Evolutionary conservation across 2,113 vertebrate genomes (phyloP), one percentile per base, ranked within the genome.

Genomic region (Corythaeola cristata): DNA sequence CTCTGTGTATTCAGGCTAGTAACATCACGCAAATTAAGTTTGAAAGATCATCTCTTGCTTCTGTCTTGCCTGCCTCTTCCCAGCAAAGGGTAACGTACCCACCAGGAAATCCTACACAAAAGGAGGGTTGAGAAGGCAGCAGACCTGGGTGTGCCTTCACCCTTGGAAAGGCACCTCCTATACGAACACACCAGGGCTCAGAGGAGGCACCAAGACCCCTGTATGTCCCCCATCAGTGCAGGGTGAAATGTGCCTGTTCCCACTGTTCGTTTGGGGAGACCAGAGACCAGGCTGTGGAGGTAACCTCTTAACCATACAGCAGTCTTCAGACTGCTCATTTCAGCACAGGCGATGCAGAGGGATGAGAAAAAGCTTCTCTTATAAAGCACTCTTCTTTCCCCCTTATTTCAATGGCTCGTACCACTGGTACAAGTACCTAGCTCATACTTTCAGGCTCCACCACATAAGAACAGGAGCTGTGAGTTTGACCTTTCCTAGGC

Each of bases 141-240:
- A 76, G 62, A 8, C 3, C 1, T 33, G 3, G 26, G 59, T 32
- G 32, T 30, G 27, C 39, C 53, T 84, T 84, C 73, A 64, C 9
- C 27, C 15, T 56, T 44, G 18, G 78, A 59, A 88, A 39, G 24
- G 6, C 23, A 91, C 4, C n/a, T 77, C 11, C 22, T 55, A 5
- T 44, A n/a, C 3, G 3, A 67, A 64, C 1, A 1, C 23, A 32
- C 11, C 49, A 63, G 19, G 33, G 44, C 5, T 85, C 74, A 83
- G 58, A 83, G 45, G 7, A 79, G 58, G 27, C 32, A 26, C 26
- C 35, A 59, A 82, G 62, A 56, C 5, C 11, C 9, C 30, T 0
- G 0, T 12, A 7, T 41, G 26, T 27, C 30, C 28, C 6, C 1
- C 26, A 32, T 30, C 20, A 27, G 8, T 63, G 33, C 27, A 87